Percentiles rank a stretch among this genome's conserved stretches.
Conservation (phyloP, 2,888 invertebrate genomes). For the Siphlonurus alternatus region DNA sequence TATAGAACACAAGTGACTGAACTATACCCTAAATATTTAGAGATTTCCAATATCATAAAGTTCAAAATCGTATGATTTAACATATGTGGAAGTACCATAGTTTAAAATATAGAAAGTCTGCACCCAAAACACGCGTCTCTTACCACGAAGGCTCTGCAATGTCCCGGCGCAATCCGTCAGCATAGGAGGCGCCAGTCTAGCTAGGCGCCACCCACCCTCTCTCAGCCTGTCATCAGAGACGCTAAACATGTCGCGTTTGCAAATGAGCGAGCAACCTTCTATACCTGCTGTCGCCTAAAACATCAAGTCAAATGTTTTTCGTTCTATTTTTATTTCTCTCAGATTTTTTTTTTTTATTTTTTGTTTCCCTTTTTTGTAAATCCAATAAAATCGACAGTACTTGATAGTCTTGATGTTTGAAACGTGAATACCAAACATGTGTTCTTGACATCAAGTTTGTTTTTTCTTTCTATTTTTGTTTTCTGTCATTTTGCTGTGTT, state of each 20-base stretch:
- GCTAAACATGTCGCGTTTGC: no score
- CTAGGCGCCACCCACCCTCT: no score
- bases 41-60: no score
- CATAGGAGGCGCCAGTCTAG: no score
- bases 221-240: no score
- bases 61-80: no score
- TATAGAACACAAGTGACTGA: no score
- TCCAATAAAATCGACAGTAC: neutral
- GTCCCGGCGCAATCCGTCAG: neutral
- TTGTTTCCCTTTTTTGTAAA: neutral
- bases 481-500: neutral
- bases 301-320: neutral
- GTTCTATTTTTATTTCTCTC: neutral
- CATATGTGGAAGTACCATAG: no score
- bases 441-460: neutral
- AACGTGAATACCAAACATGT: neutral
- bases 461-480: neutral
- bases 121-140: neutral
- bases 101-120: neutral
- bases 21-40: no score
- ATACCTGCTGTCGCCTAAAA: neutral
- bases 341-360: neutral
- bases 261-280: no score
- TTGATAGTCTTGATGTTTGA: neutral
- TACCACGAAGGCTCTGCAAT: neutral